These are phyloP conservation scores for Creontiades dilutus DNA, from an alignment of 2,888 invertebrate genomes.

Conservation along the genomic window DNA sequence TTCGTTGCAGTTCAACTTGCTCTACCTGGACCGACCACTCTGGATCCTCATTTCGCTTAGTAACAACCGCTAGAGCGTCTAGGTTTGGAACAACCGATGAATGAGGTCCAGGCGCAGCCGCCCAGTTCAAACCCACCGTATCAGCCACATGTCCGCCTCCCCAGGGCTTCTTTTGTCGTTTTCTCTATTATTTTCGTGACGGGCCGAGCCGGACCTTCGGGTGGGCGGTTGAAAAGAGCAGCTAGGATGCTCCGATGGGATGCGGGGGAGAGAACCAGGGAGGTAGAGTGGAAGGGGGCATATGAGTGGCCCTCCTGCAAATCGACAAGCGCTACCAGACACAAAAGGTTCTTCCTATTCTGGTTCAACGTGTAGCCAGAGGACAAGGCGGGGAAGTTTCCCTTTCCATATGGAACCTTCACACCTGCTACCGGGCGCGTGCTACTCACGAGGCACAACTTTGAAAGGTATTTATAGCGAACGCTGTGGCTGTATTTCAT, in stretches of 20 bases:
- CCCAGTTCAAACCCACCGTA: constrained; percentile 25
- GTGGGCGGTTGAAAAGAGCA: not conserved
- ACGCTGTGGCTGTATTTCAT: not conserved
- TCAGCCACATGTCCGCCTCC: constrained; percentile 31
- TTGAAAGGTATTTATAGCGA: not conserved
- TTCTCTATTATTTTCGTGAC: constrained; percentile 25
- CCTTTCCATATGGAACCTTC: not conserved
- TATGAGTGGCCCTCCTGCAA: not conserved
- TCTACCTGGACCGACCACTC: no score
- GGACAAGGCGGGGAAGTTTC: not conserved
- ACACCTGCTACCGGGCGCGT: constrained; percentile 23
- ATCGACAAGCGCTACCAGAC: constrained; percentile 28
- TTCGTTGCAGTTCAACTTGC: no score
- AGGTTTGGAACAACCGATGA: not conserved
- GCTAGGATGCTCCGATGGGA: not conserved
- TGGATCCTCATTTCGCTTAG: no score
- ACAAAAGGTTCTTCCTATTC: constrained; percentile 22
- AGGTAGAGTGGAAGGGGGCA: not conserved
- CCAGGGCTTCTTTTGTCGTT: not conserved
- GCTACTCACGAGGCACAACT: not conserved
- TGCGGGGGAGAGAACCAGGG: not conserved
- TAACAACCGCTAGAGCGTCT: no score
- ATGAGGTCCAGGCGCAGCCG: not conserved
- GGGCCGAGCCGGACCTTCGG: constrained; percentile 18
- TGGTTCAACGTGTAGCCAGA: not conserved